phyloP scores from a whole-genome alignment of 2,888 invertebrate genomes.

The Steinernema hermaphroditum region DNA sequence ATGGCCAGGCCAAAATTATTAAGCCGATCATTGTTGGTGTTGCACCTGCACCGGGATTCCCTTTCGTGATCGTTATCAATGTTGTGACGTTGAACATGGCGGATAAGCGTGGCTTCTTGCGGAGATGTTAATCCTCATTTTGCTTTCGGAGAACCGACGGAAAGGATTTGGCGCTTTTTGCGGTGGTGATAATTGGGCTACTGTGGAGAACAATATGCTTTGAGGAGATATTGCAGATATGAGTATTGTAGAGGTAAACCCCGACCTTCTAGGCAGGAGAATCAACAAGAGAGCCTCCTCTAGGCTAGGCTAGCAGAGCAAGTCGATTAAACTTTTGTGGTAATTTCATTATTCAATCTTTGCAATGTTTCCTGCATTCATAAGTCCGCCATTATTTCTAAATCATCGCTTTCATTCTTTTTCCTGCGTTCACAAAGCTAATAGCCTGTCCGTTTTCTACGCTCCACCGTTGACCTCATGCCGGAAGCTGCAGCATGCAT shows the following conservation, averaged over 20 bases:
- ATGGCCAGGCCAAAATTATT: conserved; percentile 7
- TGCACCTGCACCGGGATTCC: conserved; percentile 3
- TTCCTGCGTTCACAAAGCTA: background rate
- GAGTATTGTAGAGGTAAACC: no score
- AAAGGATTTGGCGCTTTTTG: background rate
- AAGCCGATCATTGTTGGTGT: conserved; percentile 16
- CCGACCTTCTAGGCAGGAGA: no score
- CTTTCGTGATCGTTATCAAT: conserved; percentile 28
- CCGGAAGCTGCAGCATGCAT: background rate
- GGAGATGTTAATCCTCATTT: background rate
- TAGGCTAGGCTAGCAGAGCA: no score
- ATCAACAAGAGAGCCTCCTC: no score
- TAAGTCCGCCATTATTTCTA: no score
- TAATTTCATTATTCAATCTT: no score
- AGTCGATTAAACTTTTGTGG: no score
- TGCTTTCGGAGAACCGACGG: background rate
- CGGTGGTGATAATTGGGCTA: background rate
- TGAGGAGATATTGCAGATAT: no score
- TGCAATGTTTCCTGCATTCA: no score
- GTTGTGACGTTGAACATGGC: background rate
- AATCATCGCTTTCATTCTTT: no score
- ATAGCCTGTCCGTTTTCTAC: background rate
- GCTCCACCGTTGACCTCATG: background rate
- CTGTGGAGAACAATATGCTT: no score
- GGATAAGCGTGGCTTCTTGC: conserved; percentile 12